Base-by-base conservation (phyloP, 2,113 vertebrate genomes). In the Barbus barbus region DNA sequence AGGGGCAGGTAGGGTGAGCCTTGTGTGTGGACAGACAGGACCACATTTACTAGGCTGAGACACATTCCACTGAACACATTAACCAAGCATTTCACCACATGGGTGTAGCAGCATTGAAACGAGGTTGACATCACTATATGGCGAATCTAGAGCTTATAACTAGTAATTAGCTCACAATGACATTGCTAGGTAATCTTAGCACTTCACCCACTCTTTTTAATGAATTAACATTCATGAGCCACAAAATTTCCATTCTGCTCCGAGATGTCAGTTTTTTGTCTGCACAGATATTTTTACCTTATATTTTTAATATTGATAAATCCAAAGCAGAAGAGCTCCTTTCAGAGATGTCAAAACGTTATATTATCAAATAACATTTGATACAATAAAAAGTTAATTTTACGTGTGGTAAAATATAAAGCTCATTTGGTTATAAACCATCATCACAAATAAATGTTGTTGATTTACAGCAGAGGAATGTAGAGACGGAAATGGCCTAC, bases 1-100 rank as follows among this genome's bases (percentile, higher is more conserved):
- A 18, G n/a, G 58, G 60, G 60, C 38, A 67, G 24, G 41, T 31
- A n/a, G 24, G 60, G 60, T 61, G 77, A 77, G 51, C 11, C 4
- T 4, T 44, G 56, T 61, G 41, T 20, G 38, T 5, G 26, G 61
- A 82, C 22, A 51, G 41, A 81, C 41, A 31, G 26, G 36, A n/a
- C 7, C 2, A 1, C 51, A 33, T 81, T 51, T n/a, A 69, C 44
- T 18, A 48, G 6, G 12, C 28, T 38, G 20, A n/a, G 76, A 18
- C 36, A 63, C 41, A 31, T 48, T 48, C 78, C 60, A 67, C 31
- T 80, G 41, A 75, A 74, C 41, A 28, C 72, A 74, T 48, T 74
- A 28, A 75, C 14, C 26, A 51, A 75, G 72, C 44, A 75, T 75
- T 75, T 51, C n/a, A 75, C 44, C 48, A 75, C 73, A 5, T 75